These are phyloP conservation scores for Ophion ventricosus DNA, from an alignment of 2,888 invertebrate genomes.

Conservation along the genomic window DNA sequence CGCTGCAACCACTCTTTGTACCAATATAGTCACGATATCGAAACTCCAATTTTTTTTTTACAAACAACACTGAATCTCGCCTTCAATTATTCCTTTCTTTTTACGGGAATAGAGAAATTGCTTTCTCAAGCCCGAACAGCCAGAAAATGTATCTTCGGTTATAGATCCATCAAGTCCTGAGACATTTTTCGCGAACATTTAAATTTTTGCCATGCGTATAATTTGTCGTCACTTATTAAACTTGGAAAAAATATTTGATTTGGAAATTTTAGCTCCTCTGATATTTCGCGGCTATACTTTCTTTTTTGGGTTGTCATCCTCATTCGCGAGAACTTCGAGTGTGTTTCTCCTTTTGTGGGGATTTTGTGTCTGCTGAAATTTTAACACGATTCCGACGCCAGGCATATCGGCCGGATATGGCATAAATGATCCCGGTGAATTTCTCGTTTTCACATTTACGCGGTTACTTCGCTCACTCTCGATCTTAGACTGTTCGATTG, in stretches of 20 bases:
- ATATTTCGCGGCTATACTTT: neutral
- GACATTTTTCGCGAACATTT: neutral
- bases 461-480: conserved; percentile 56
- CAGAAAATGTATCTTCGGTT: neutral
- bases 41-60: neutral
- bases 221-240: neutral
- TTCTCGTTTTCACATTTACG: conserved; percentile 44
- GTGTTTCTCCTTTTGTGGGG: neutral
- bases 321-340: conserved; percentile 14
- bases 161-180: neutral
- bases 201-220: neutral
- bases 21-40: conserved; percentile 18
- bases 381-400: neutral
- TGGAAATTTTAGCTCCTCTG: neutral
- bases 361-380: neutral
- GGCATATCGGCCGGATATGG: conserved; percentile 18
- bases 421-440: neutral
- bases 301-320: conserved; percentile 18
- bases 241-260: neutral
- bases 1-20: neutral
- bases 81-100: neutral
- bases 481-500: conserved; percentile 53
- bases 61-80: conserved; percentile 1
- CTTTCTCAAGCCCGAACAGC: neutral
- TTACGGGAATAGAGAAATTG: neutral